A percentile compares a stretch with the other conserved stretches of the same genome.
Evolutionary conservation across 1,140 invertebrate genomes (phyloP).

Genomic region (Planococcus citri): DNA sequence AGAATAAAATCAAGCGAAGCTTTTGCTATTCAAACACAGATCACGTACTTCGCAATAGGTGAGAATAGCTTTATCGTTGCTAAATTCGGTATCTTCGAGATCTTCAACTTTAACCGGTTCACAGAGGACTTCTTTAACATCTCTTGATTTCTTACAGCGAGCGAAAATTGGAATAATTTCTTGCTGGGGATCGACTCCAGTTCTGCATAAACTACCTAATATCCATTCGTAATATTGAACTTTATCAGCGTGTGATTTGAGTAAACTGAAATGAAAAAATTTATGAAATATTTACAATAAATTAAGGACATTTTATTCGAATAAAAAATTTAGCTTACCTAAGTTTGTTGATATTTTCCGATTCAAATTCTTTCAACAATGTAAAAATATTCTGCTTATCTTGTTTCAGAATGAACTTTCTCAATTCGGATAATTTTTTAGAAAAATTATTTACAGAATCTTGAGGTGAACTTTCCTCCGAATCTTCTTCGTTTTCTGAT

Average conservation of each 20-base stretch:
- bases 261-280: not conserved
- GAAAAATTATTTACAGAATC: not conserved
- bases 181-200: not conserved
- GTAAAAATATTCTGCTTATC: not conserved
- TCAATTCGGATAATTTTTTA: not conserved
- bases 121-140: not conserved
- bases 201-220: not conserved
- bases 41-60: not conserved
- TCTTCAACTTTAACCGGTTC: not conserved
- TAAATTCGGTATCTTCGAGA: not conserved
- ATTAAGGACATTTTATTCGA: too few species aligned
- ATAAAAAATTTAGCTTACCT: not conserved
- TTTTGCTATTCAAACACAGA: not conserved
- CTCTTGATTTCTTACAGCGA: not conserved
- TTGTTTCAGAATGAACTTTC: not conserved
- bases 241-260: not conserved
- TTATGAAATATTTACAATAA: too few species aligned
- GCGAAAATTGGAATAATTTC: not conserved
- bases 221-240: slow-evolving; percentile 12
- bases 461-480: not conserved
- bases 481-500: not conserved
- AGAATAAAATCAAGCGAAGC: not conserved
- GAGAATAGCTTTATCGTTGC: not conserved
- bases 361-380: not conserved
- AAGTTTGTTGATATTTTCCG: not conserved